A percentile compares a stretch with the other conserved stretches of the same genome.
These are phyloP conservation scores for Athalia rosae DNA, from an alignment of 2,888 invertebrate genomes.

Conservation along the genomic window DNA sequence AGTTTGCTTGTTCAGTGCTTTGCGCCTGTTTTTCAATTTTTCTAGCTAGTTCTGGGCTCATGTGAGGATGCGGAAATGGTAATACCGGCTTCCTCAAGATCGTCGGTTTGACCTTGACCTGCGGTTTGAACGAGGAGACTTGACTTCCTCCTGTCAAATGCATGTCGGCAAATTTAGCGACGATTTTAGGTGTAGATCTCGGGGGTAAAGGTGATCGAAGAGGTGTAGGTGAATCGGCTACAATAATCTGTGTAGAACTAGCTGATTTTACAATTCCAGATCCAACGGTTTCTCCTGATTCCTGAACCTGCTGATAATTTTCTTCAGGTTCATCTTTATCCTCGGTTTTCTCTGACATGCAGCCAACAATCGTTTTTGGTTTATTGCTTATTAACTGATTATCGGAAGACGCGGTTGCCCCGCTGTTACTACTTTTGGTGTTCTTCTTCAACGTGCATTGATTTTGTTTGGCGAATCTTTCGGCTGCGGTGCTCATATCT, in stretches of 20 bases:
- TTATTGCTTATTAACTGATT: slow-evolving; percentile 39
- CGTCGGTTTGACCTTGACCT: slow-evolving; percentile 87
- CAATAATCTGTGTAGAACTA: slow-evolving; percentile 67
- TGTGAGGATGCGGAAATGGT: slow-evolving; percentile 74
- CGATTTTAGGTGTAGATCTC: slow-evolving; percentile 79
- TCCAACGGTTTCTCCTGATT: slow-evolving; percentile 46
- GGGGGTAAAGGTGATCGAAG: slow-evolving; percentile 76
- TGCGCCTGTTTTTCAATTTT: slow-evolving; percentile 71
- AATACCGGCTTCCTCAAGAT: slow-evolving; percentile 83
- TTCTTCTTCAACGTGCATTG: slow-evolving; percentile 87
- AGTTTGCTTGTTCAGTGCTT: slow-evolving; percentile 67
- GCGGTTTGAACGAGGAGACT: slow-evolving; percentile 79
- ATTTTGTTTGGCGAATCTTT: slow-evolving; percentile 86
- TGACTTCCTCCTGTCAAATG: slow-evolving; percentile 78
- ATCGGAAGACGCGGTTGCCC: slow-evolving; percentile 26
- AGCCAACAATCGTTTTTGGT: slow-evolving; percentile 5
- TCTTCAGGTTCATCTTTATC: slow-evolving; percentile 7
- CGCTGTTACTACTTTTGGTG: slow-evolving; percentile 70
- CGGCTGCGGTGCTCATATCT: slow-evolving; percentile 84
- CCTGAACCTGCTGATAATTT: slow-evolving; percentile 4
- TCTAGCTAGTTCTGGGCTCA: slow-evolving; percentile 70
- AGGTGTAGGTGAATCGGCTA: slow-evolving; percentile 52
- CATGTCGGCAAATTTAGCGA: slow-evolving; percentile 80
- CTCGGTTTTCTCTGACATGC: background rate
- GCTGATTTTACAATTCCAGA: slow-evolving; percentile 64